A percentile compares a stretch with the other conserved stretches of the same genome.
Conservation (phyloP, 1,140 invertebrate species). For the Orchestia grillus region DNA sequence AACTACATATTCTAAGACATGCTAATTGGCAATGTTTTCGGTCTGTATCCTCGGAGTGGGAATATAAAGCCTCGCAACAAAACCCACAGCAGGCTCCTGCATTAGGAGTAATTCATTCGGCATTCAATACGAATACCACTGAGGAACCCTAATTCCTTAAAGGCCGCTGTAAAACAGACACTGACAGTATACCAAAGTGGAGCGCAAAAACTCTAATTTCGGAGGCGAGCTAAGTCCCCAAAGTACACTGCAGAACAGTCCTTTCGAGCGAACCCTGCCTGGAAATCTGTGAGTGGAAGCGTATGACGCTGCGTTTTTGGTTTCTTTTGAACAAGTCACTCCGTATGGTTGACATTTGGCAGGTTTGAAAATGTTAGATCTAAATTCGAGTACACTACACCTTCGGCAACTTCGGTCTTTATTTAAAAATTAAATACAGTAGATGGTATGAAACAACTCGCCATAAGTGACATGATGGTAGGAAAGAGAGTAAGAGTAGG, state of each 20-base stretch:
- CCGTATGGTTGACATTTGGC: too few species aligned
- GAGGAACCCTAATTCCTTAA: neutral
- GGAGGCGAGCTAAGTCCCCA: neutral
- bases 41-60: neutral
- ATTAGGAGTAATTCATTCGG: neutral
- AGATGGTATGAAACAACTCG: neutral
- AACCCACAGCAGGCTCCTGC: neutral
- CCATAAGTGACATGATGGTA: neutral
- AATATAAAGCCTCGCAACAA: neutral
- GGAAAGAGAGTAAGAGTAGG: neutral
- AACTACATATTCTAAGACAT: too few species aligned
- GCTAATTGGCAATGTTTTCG: too few species aligned
- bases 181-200: neutral
- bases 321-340: too few species aligned
- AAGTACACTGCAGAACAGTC: too few species aligned
- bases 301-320: too few species aligned
- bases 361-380: too few species aligned
- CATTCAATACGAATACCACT: neutral
- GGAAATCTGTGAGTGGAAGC: too few species aligned
- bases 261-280: too few species aligned
- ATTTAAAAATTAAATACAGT: neutral
- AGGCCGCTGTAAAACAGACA: neutral
- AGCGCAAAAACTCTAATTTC: neutral
- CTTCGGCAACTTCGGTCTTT: neutral
- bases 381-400: neutral